These are phyloP conservation scores for Novumbra hubbsi DNA, from an alignment of 2,797 vertebrate species.

Conservation along the genomic window DNA sequence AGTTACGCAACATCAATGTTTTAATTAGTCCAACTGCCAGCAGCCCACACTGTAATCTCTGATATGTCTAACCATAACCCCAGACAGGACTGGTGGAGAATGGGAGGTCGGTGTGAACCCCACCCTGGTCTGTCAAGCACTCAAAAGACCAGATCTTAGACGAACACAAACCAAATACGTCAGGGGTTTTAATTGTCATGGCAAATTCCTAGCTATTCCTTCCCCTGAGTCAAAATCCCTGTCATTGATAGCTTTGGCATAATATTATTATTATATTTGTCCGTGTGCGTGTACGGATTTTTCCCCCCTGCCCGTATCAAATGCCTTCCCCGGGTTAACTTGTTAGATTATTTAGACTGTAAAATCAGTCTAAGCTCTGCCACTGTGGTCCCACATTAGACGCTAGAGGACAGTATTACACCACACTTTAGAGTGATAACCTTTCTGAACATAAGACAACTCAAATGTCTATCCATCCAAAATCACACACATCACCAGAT, in stretches of 20 bases:
- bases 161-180: neutral
- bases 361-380: neutral
- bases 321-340: neutral
- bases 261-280: neutral
- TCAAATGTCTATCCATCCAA: too few relatives aligned
- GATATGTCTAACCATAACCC: neutral
- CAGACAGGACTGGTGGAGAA: too few relatives aligned
- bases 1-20: neutral
- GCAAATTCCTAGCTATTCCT: neutral
- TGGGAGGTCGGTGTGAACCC: neutral
- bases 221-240: neutral
- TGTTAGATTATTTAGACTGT: neutral
- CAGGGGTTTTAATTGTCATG: neutral
- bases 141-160: neutral
- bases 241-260: neutral
- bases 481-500: neutral
- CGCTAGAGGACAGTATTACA: slow-evolving; percentile 1
- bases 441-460: too few relatives aligned
- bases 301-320: neutral
- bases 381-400: neutral
- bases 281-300: too few relatives aligned
- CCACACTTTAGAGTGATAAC: neutral
- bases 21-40: too few relatives aligned
- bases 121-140: neutral
- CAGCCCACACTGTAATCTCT: too few relatives aligned